These are phyloP conservation scores for Laterallus jamaicensis DNA, from an alignment of 2,113 vertebrate species.

Conservation along the genomic window DNA sequence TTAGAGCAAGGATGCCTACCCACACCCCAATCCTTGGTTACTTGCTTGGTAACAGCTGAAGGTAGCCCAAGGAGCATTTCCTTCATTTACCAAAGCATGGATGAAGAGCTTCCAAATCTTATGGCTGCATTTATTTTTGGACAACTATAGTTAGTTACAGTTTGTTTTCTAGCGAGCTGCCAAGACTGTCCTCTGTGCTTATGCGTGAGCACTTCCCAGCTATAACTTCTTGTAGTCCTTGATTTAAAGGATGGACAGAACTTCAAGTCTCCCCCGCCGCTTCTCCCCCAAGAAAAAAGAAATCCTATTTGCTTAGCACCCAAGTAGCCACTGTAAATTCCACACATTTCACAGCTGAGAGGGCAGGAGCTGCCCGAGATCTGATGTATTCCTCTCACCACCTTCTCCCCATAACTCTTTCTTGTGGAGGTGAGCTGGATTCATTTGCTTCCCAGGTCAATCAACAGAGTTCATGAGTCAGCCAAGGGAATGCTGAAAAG, in stretches of 20 bases:
- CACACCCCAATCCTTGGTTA: neutral
- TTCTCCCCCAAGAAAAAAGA: neutral
- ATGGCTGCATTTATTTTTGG: neutral
- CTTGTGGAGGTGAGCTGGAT: constrained; percentile 41
- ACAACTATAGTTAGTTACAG: neutral
- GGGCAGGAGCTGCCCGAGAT: constrained; percentile 32
- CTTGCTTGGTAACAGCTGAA: neutral
- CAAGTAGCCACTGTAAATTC: constrained; percentile 49
- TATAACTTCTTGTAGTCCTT: neutral
- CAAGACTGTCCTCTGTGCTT: neutral
- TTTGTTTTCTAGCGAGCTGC: constrained; percentile 1
- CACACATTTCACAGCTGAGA: constrained; percentile 36
- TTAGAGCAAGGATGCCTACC: neutral
- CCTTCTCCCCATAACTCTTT: constrained; percentile 60
- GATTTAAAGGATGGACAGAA: neutral
- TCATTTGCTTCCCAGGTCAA: constrained; percentile 65
- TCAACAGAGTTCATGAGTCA: constrained; percentile 69
- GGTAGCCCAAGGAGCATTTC: neutral
- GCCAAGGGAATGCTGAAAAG: constrained; percentile 64
- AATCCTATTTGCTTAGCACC: neutral
- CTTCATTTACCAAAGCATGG: neutral
- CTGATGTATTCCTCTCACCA: constrained; percentile 60
- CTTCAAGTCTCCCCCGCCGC: neutral
- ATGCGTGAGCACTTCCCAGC: neutral
- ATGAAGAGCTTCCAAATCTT: neutral